Base-by-base conservation (phyloP, 2,888 invertebrate species). In the Plemyria rubiginata region DNA sequence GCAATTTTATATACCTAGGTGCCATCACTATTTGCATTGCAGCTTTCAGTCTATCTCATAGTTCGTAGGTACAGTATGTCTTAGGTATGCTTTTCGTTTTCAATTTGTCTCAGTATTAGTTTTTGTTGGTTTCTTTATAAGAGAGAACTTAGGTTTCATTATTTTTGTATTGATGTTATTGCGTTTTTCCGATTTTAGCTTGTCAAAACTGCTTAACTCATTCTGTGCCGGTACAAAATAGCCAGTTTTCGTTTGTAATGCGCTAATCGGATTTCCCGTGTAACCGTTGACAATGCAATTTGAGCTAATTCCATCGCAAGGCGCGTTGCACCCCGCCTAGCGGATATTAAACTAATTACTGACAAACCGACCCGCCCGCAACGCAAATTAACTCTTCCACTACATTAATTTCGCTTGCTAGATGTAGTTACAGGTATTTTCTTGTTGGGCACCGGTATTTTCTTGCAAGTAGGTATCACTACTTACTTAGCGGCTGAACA, bases 301-400 rank as follows among this genome's bases (percentile, higher is more conserved):
- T 87, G 76, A 81, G 87, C 82, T 90, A 88, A 90, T 90, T 88
- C 79, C 76, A 85, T 88, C 77, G 80, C 73, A 70, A 70, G 69
- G 66, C 68, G 71, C 65, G 65, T 68, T 45, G 56, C 65, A 60
- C 73, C 75, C 59, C 65, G 70, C 67, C 59, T 62, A 64, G 62
- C 60, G 53, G 80, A 82, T 84, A 85, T 84, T 90, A 91, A 91
- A 86, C 88, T 86, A 85, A 90, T 91, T 91, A 89, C 80, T 75
- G 82, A 84, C 86, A 86, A 87, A 85, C 86, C 83, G 81, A 79
- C 79, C 79, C 75, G 79, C 69, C 80, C 79, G 74, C 76, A 80
- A 79, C 78, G 75, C 76, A 79, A 84, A 85, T 86, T 84, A 84
- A 78, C 80, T 78, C 80, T 80, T 80, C 76, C 73, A 83, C 81